Base-by-base conservation (phyloP, 2,797 vertebrate species). In the Pangasius djambal region DNA sequence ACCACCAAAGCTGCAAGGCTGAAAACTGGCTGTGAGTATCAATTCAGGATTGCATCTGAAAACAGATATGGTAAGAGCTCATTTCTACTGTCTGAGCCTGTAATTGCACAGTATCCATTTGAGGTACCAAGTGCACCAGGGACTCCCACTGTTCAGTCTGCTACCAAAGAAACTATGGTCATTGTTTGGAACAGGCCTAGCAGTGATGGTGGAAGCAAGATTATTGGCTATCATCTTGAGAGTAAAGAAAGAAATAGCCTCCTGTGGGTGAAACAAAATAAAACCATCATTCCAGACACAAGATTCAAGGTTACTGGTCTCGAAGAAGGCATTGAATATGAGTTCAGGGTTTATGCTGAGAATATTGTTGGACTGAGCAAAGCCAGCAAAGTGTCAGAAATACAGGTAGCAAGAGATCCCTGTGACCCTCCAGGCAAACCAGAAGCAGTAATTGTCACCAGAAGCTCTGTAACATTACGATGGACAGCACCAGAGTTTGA, bases 51-150 rank as follows among this genome's bases (percentile, higher is more conserved):
- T 92, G 98, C 96, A 93, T 97, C 99, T 93, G 99, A 99, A 96
- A 99, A 99, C 83, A 97, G 99, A 90, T 99, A 99, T 90, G 99
- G 99, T 92, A 99, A 98, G 94, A 99, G 99, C 87, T 84, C 96
- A 82, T 92, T 97, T 37, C 94, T 99, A 85, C 99, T 98, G 93
- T 99, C 96, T 94, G 96, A 96, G 89, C 97, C 98, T 85, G 86
- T 89, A 75, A 59, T 91, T 94, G 98, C 97, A 86, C 97, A 99
- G 91, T 99, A 99, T 94, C 98, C 98, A 84, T 99, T 98, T 94
- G 98, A 96, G 93, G 96, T 96, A 89, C 98, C 99, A 92, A 95
- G 96, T n/a, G 97, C 98, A 91, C 98, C 99, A 92, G 97, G 97
- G 92, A 97, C 96, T 86, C 98, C 98, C 87, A 95, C 96, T 13